Conservation (phyloP, 2,113 vertebrate genomes). For the Oenanthe melanoleuca region DNA sequence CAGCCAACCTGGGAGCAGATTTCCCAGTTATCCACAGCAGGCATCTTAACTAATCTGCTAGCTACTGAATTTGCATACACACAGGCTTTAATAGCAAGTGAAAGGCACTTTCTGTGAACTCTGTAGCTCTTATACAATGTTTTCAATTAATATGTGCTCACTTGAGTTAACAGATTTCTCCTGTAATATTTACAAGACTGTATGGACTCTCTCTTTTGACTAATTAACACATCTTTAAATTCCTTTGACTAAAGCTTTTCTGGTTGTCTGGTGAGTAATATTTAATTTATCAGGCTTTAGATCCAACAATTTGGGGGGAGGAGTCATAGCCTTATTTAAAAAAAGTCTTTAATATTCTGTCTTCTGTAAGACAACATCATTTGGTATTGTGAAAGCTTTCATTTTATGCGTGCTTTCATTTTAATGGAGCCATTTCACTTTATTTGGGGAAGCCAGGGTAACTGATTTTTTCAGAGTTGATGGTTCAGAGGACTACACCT, state of each 20-base stretch:
- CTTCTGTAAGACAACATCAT: not conserved
- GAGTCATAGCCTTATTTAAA: not conserved
- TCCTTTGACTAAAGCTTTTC: constrained; percentile 41
- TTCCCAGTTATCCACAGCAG: not conserved
- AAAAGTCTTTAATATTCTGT: not conserved
- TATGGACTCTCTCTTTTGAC: constrained; percentile 41
- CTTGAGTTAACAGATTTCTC: constrained; percentile 54
- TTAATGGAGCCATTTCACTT: constrained; percentile 2
- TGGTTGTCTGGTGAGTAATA: not conserved
- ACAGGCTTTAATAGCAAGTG: not conserved
- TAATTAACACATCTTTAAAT: constrained; percentile 65
- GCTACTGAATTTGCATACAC: not conserved
- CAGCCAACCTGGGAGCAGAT: fast-evolving
- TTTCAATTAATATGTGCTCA: constrained; percentile 62
- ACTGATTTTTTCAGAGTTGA: not conserved
- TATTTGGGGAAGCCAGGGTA: not conserved
- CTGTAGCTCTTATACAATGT: not conserved
- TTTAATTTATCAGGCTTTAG: constrained; percentile 43
- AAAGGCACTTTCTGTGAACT: constrained; percentile 57
- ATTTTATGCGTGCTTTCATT: constrained; percentile 9
- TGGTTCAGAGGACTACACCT: not conserved
- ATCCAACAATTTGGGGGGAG: not conserved
- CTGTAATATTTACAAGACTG: constrained; percentile 51
- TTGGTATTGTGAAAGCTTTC: not conserved
- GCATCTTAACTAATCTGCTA: not conserved